Conservation (phyloP, 2,888 invertebrate species). For the Nomada fucata region DNA sequence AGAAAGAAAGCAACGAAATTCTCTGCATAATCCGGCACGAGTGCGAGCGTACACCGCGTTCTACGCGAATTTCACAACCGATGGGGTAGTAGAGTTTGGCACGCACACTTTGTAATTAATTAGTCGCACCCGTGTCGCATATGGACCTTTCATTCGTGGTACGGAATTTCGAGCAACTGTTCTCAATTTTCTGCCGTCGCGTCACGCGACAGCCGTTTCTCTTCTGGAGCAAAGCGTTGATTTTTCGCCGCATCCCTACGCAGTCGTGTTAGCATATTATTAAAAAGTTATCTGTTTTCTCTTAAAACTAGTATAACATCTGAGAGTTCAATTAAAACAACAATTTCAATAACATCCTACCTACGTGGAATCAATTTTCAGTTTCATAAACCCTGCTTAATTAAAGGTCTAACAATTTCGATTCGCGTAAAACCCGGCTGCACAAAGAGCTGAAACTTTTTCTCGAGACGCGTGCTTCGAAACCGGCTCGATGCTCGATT, state of each 20-base stretch:
- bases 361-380: too few relatives aligned
- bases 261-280: too few relatives aligned
- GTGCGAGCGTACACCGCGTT: slow-evolving; percentile 20
- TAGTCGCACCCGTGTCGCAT: slow-evolving; percentile 17
- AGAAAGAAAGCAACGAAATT: slow-evolving; percentile 13
- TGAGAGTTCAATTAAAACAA: too few relatives aligned
- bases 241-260: background rate
- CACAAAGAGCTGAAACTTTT: too few relatives aligned
- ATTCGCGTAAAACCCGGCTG: too few relatives aligned
- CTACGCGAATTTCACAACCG: slow-evolving; percentile 3
- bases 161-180: slow-evolving; percentile 11
- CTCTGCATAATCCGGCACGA: slow-evolving; percentile 46
- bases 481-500: too few relatives aligned
- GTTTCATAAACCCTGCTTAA: too few relatives aligned
- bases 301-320: background rate
- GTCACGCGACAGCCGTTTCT: background rate
- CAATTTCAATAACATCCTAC: too few relatives aligned
- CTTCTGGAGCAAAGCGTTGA: background rate
- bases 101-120: slow-evolving; percentile 28
- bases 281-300: too few relatives aligned
- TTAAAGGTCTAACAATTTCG: too few relatives aligned
- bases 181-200: background rate
- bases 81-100: background rate
- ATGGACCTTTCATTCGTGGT: background rate
- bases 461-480: too few relatives aligned